Evolutionary conservation across 1,140 invertebrate genomes (phyloP), one percentile per base, ranked within the genome.

Genomic region (Goniozus legneri): DNA sequence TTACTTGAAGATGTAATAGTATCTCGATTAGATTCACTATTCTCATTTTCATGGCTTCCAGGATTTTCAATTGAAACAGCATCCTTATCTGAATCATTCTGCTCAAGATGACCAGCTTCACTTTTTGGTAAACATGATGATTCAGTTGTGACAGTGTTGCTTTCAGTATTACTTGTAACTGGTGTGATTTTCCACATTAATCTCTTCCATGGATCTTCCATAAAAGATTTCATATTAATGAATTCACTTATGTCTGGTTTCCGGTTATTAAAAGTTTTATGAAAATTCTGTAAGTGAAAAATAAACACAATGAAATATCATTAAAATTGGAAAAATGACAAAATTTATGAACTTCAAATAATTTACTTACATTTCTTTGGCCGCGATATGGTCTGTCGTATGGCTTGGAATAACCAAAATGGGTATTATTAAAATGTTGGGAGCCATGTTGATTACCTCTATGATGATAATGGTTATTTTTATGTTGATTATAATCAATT

Each of bases 121-220:
- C 38, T 46, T 20, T 1, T 22, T 35, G 8, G 24, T 10, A 27
- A 27, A 27, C 24, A 20, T 44, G 15, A 34, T 14, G 21, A 27
- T 22, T 13, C 54, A 44, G 12, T 61, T 54, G 21, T n/a, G n/a
- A n/a, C n/a, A n/a, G n/a, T n/a, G n/a, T n/a, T n/a, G n/a, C n/a
- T n/a, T n/a, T n/a, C n/a, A n/a, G n/a, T n/a, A n/a, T n/a, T n/a
- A n/a, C n/a, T n/a, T n/a, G n/a, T n/a, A n/a, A n/a, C n/a, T n/a
- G n/a, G n/a, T n/a, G n/a, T n/a, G n/a, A n/a, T n/a, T n/a, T n/a
- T n/a, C n/a, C 45, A 34, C 6, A 44, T 32, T 33, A 69, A 43
- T 20, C 65, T 46, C 32, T 44, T 44, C 66, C 66, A 69, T 7
- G 66, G 66, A 54, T 69, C 63, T 41, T 67, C 64, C 12, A 67